Conservation (phyloP, 2,797 vertebrate species). For the Galago senegalensis region DNA sequence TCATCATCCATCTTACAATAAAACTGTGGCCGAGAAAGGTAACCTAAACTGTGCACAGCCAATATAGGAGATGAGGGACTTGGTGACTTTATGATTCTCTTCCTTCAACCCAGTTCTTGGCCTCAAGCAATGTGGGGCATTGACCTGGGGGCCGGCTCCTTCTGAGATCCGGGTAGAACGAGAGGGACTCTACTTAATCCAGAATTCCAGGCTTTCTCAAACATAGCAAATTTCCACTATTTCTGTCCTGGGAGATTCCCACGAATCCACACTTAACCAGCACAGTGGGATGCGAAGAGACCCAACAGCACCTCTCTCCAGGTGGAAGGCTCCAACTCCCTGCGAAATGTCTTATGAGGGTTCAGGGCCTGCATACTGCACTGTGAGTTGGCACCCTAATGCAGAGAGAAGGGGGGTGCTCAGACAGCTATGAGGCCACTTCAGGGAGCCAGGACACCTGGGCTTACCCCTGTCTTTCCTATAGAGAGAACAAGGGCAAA, state of each 20-base stretch:
- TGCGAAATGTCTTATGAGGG: not conserved
- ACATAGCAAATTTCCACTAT: not conserved
- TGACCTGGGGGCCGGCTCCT: not conserved
- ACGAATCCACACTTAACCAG: not conserved
- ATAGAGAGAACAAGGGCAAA: not conserved
- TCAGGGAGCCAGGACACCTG: not conserved
- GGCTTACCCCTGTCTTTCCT: not conserved
- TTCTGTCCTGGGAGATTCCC: not conserved
- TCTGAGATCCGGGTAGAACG: not conserved
- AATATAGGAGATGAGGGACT: not conserved
- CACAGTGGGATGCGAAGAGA: no score
- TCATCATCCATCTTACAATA: not conserved
- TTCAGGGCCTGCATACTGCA: not conserved
- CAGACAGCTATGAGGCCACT: not conserved
- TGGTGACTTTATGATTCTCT: not conserved
- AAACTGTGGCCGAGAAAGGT: not conserved
- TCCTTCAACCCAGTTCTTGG: not conserved
- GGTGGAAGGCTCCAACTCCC: not conserved
- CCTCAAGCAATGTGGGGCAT: not conserved
- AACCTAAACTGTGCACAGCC: not conserved
- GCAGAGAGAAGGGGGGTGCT: not conserved
- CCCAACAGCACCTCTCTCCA: not conserved
- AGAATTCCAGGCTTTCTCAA: not conserved
- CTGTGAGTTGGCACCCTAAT: fast-evolving
- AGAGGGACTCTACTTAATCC: not conserved